Conservation (phyloP, 2,113 vertebrate species). For the Rhinopomastus cyanomelas region DNA sequence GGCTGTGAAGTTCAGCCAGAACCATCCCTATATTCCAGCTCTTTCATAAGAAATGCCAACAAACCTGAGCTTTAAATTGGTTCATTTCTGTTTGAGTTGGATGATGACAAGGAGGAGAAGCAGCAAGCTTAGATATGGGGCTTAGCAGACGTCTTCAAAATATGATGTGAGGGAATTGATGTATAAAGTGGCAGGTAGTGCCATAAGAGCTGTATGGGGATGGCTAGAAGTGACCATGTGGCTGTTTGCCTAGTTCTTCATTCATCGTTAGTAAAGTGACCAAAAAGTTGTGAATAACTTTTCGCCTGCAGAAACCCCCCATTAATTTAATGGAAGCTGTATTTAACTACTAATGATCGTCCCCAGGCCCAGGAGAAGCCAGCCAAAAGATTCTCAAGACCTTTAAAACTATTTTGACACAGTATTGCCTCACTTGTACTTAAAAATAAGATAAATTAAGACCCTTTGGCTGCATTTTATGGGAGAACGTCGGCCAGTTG, state of each 20-base stretch:
- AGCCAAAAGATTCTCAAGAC: background rate
- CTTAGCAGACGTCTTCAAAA: background rate
- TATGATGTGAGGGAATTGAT: rapidly evolving
- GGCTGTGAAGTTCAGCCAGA: background rate
- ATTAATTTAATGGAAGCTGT: background rate
- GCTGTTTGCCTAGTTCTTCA: background rate
- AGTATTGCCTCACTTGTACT: background rate
- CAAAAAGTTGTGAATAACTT: background rate
- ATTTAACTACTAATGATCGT: background rate
- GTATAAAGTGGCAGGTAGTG: background rate
- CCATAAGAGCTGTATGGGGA: background rate
- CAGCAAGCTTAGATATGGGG: rapidly evolving
- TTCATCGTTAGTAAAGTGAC: rapidly evolving
- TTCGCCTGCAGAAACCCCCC: background rate
- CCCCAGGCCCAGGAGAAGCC: rapidly evolving
- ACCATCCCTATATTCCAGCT: background rate
- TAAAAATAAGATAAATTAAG: background rate
- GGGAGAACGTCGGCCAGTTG: background rate
- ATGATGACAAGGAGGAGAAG: background rate
- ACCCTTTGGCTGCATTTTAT: constrained; percentile 1
- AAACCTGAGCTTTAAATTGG: rapidly evolving
- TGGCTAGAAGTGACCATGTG: background rate
- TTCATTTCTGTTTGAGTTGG: background rate
- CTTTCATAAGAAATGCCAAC: background rate
- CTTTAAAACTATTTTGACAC: constrained; percentile 35